Base-by-base conservation (phyloP, 2,797 vertebrate genomes). In the Parotocinclus haroldoi region DNA sequence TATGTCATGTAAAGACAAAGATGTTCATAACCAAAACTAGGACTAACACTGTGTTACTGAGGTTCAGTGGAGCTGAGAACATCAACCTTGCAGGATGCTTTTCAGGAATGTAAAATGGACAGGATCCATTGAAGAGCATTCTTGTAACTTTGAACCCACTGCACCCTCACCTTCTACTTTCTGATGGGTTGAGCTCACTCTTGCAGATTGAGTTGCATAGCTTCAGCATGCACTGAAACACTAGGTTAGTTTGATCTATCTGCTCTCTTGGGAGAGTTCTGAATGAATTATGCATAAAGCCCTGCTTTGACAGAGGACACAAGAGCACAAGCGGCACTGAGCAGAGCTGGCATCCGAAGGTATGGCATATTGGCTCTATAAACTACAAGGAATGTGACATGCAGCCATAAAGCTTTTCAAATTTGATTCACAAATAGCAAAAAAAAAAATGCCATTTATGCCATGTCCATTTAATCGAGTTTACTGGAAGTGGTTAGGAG, bases 351-450 rank as follows among this genome's bases (percentile, higher is more conserved):
- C 75, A 71, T 73, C 58, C 70, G 58, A 61, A 75, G 38, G 68
- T 57, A 65, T 63, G 68, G 62, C 48, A 64, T 68, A 71, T 55
- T 71, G 73, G 56, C 63, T 66, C 70, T 78, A 80, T 78, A 78
- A 79, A 82, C 77, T 80, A 62, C 81, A 73, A 67, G 55, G 66
- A 74, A 57, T 71, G 78, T 76, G 79, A 81, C 69, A 76, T 62
- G 73, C 73, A 84, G 80, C 84, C 79, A 85, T 82, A 72, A 79
- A 80, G 72, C 57, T 64, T 71, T 73, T 81, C 77, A 71, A 75
- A 79, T 76, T 72, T 54, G 66, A 74, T 49, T 55, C 69, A 74
- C 73, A 75, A 76, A 63, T 72, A 70, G 53, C 11, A 14, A 66
- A 63, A 66, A 55, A 67, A 78, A 74, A 76, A 76, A 68, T 78